Conservation (phyloP, 2,113 vertebrate genomes). For the Mohoua ochrocephala region DNA sequence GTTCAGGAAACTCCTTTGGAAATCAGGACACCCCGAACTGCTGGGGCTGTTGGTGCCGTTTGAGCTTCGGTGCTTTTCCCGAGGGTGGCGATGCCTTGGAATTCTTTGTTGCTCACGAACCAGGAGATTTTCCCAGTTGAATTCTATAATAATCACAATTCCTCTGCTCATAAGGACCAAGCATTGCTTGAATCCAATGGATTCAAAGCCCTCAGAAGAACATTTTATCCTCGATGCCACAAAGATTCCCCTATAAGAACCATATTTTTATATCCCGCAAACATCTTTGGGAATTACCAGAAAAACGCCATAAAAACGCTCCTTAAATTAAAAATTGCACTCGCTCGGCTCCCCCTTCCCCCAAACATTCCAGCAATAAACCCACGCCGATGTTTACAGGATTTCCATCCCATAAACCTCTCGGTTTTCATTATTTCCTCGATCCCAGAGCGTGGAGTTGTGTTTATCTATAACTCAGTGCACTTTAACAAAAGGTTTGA, state of each 20-base stretch:
- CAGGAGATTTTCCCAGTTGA: not conserved
- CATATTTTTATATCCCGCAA: not conserved
- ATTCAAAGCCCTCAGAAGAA: not conserved
- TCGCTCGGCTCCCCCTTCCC: not conserved
- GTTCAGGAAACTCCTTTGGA: not conserved
- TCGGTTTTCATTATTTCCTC: constrained; percentile 2
- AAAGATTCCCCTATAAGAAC: not conserved
- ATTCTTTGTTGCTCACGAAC: not conserved
- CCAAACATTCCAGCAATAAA: not conserved
- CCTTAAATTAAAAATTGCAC: constrained; percentile 13
- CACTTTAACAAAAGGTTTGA: not conserved
- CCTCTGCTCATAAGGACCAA: not conserved
- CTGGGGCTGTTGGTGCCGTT: not conserved
- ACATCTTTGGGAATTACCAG: constrained; percentile 1
- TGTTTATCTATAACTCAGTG: not conserved
- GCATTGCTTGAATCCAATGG: not conserved
- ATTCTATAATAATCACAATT: not conserved
- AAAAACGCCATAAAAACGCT: not conserved
- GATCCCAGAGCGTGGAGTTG: not conserved
- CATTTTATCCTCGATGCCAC: not conserved
- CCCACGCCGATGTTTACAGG: not conserved
- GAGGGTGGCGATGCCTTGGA: not conserved
- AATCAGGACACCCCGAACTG: not conserved
- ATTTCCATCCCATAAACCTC: not conserved
- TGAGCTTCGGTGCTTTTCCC: not conserved